Evolutionary conservation across 2,888 invertebrate genomes (phyloP), one percentile per base, ranked within the genome.

Genomic region (Limnephilus marmoratus): DNA sequence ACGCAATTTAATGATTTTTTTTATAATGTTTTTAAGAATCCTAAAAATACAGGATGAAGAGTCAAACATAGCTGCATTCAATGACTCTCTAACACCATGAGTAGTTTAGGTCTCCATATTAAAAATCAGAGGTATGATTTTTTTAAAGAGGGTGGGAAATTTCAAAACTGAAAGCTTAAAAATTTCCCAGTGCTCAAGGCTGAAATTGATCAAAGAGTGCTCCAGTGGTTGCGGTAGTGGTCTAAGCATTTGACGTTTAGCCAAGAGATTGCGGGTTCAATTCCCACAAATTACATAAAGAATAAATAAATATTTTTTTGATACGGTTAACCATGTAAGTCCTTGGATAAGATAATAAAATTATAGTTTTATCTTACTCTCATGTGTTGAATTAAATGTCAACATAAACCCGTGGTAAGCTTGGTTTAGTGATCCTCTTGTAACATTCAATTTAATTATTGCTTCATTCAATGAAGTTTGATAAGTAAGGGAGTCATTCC

Each of bases 331-430:
- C 68, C 5, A 7, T 68, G 68, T 24, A 68, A 4, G 18, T 68
- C 53, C 18, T 68, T 5, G 53, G 18, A 15, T 18, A 5, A 24
- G 24, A 68, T 4, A 68, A 68, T 24, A 24, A 68, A 24, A 68
- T n/a, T 7, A 68, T n/a, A 68, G 24, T 68, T 68, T 68, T 68
- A 24, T 18, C 68, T 68, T 68, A 68, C 68, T 68, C 68, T 68
- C 68, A 9, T 24, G 95, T 1, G 96, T 96, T 0, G 97, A 95
- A 91, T 96, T 96, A 93, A 97, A 98, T 37, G 95, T 96, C 82
- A 98, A 94, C 93, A 95, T 96, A 94, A 98, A 98, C 18, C 97
- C 97, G 93, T 96, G 95, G 91, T 94, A 95, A 41, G 94, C 94
- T 0, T 94, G 94, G 9, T 94, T 94, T 37, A 95, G 94, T 34